These are phyloP conservation scores for Pristionchus exspectatus DNA, from an alignment of 2,888 invertebrate genomes.

Conservation along the genomic window DNA sequence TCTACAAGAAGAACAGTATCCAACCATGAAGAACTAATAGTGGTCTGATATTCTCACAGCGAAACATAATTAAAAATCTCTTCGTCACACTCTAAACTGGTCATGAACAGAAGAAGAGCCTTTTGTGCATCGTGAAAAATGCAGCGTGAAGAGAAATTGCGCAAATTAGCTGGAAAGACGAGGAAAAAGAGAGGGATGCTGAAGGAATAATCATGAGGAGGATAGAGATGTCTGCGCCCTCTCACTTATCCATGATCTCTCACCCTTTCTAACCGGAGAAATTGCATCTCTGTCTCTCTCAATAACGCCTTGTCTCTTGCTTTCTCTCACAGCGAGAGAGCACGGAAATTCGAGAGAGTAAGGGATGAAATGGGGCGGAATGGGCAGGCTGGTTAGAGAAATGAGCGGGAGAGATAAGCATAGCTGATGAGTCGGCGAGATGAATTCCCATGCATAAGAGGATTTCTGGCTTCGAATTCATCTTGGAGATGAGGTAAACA, in stretches of 20 bases:
- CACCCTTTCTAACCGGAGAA: neutral
- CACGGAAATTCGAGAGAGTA: neutral
- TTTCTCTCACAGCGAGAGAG: neutral
- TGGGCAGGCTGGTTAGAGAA: neutral
- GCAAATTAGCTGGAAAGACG: constrained; percentile 5
- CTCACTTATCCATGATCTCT: neutral
- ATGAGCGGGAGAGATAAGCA: neutral
- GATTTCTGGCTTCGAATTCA: neutral
- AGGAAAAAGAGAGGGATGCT: neutral
- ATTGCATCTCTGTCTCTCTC: neutral
- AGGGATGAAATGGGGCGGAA: constrained; percentile 6
- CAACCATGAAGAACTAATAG: too few relatives aligned
- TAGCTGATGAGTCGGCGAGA: neutral
- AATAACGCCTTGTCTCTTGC: too few relatives aligned
- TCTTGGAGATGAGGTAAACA: neutral
- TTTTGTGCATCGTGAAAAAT: neutral
- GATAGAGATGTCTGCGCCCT: neutral
- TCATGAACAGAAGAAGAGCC: neutral
- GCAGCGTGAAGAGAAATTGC: constrained; percentile 6
- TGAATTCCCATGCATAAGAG: constrained; percentile 21
- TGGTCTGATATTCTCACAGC: too few relatives aligned
- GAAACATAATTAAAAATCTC: too few relatives aligned
- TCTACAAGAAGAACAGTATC: too few relatives aligned
- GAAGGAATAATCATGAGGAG: constrained; percentile 35
- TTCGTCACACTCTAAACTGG: neutral